Evolutionary conservation across 2,888 invertebrate genomes (phyloP).

Genomic region (Cerastis leucographa): DNA sequence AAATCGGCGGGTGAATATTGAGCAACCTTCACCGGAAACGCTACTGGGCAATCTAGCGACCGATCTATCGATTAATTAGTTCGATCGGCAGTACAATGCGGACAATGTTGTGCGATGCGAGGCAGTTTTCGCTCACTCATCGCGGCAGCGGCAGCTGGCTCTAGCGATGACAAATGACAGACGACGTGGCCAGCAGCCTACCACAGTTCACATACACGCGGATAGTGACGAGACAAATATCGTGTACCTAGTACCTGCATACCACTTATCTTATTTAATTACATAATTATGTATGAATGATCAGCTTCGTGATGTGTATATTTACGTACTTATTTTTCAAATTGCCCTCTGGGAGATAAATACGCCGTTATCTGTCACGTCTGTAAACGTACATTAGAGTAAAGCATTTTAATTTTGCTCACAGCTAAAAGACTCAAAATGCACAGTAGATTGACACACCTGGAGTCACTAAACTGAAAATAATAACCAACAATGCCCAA

Average conservation of each 20-base stretch:
- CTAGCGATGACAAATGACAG: constrained; percentile 79
- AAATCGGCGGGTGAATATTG: constrained; percentile 84
- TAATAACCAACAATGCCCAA: not conserved
- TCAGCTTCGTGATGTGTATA: constrained; percentile 36
- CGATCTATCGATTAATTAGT: constrained; percentile 90
- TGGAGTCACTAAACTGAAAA: not conserved
- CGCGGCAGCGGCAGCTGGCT: constrained; percentile 84
- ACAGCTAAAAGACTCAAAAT: not conserved
- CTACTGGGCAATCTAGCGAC: constrained; percentile 86
- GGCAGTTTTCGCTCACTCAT: constrained; percentile 87
- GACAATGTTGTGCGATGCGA: constrained; percentile 83
- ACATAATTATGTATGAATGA: constrained; percentile 55
- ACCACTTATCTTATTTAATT: constrained; percentile 49
- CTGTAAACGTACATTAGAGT: not conserved
- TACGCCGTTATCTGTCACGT: constrained; percentile 5
- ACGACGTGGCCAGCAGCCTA: constrained; percentile 33
- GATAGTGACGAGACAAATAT: constrained; percentile 59
- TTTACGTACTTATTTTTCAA: constrained; percentile 39
- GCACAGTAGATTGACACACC: not conserved
- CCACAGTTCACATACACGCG: constrained; percentile 25
- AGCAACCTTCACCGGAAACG: constrained; percentile 89
- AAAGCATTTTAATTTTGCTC: not conserved
- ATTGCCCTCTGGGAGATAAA: constrained; percentile 31
- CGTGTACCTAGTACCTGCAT: constrained; percentile 5
- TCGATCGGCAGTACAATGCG: constrained; percentile 86